These are phyloP conservation scores for Palythoa grandis DNA, from an alignment of 92 coral and sea anemone species.

Conservation along the genomic window DNA sequence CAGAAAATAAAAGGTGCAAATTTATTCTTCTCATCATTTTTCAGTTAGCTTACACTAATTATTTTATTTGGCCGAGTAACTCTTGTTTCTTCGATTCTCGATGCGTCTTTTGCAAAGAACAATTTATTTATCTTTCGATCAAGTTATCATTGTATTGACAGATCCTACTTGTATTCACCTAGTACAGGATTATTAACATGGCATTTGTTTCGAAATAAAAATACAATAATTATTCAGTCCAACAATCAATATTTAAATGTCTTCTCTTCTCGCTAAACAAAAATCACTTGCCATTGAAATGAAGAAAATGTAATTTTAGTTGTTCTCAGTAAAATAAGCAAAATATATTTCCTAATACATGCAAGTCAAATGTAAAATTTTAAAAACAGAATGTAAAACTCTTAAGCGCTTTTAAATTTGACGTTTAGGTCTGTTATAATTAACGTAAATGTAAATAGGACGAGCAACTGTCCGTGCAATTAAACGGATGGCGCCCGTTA, in stretches of 20 bases:
- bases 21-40: too few species aligned
- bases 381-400: neutral
- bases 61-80: too few species aligned
- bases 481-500: neutral
- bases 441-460: neutral
- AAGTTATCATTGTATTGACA: neutral
- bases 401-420: neutral
- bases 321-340: neutral
- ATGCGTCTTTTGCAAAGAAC: too few species aligned
- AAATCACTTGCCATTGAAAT: neutral
- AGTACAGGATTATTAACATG: neutral
- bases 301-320: neutral
- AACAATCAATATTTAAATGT: constrained; percentile 14
- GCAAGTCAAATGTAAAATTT: neutral
- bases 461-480: neutral
- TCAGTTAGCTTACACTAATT: too few species aligned
- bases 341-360: neutral
- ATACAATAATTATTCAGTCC: neutral
- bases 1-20: too few species aligned
- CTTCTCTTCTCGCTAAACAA: neutral
- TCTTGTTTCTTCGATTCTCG: too few species aligned
- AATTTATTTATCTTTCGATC: neutral
- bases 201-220: neutral
- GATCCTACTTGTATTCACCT: neutral
- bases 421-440: constrained; percentile 13